Evolutionary conservation across 2,113 vertebrate genomes (phyloP), one percentile per base, ranked within the genome.

Genomic region (Callorhinus ursinus): DNA sequence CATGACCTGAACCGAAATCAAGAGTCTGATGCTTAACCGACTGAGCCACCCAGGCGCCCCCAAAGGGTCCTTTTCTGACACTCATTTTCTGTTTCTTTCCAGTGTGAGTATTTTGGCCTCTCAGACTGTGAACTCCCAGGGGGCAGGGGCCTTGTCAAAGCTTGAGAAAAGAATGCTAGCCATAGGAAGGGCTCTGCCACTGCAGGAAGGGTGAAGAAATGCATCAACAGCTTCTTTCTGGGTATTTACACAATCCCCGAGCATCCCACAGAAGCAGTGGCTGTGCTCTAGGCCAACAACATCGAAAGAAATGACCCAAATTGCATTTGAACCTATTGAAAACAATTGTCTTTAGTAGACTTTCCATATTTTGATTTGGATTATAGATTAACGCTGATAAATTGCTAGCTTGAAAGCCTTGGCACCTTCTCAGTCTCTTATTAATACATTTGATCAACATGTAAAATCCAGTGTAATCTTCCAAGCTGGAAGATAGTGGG

Each of bases 301-400:
- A 71, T 19, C 3, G 42, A 79, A 55, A 81, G 71, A 28, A 87
- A 79, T 26, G 76, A 63, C 14, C 11, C 21, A 15, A 12, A 46
- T 24, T 39, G 42, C 42, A 67, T n/a, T 71, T 69, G 74, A 80
- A 15, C 22, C 19, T 36, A 12, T 18, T 33, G 51, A 81, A 85
- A 90, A 63, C 16, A 55, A 39, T 46, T 2, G 12, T 57, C 59
- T 74, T 61, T 42, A 55, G 39, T n/a, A 79, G 74, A 84, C 63
- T 76, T 95, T 88, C 74, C 49, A 61, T 93, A 84, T 39, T 89
- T 63, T 24, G 15, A 57, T 77, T 67, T 95, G 72, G 76, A 36
- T 90, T 77, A 55, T 24, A 71, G 33, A 39, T 85, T 51, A 77
- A 95, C 7, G 4, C 36, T 31, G 7, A 4, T 83, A 79, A 74